These are phyloP conservation scores for Xenentodon cancila DNA, from an alignment of 2,797 vertebrate genomes.

Conservation along the genomic window DNA sequence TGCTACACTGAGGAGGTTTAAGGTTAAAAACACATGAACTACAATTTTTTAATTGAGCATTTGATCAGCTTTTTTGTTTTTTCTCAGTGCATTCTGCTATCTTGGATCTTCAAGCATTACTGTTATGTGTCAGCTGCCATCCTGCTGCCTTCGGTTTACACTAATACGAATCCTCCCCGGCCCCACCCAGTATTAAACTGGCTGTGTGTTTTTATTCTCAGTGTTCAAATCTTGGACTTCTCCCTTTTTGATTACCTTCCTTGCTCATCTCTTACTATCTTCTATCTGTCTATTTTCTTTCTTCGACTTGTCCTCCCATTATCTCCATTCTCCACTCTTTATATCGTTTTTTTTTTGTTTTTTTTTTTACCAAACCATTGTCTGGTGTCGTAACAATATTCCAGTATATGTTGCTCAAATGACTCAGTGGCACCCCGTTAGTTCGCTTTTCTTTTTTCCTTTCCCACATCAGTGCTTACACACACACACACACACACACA, in stretches of 20 bases:
- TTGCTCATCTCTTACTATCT: not conserved
- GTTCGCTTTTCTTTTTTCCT: slow-evolving; percentile 6
- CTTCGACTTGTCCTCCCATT: not conserved
- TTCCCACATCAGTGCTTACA: slow-evolving; percentile 22
- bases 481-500: too few relatives aligned
- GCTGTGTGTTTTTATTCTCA: too few relatives aligned
- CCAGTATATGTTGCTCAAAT: slow-evolving; percentile 19
- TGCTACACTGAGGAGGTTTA: not conserved
- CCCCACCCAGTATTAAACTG: slow-evolving; percentile 43
- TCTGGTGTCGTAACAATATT: slow-evolving; percentile 22
- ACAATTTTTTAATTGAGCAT: not conserved
- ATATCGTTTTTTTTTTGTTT: slow-evolving; percentile 6
- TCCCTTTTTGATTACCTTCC: not conserved
- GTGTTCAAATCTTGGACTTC: slow-evolving; percentile 19
- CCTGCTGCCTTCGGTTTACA: slow-evolving; percentile 38
- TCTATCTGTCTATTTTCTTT: not conserved
- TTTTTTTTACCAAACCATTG: slow-evolving; percentile 7
- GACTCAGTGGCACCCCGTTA: slow-evolving; percentile 23
- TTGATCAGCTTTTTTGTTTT: too few relatives aligned
- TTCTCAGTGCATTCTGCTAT: not conserved
- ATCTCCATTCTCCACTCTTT: not conserved
- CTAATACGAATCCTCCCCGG: slow-evolving; percentile 45
- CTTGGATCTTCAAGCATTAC: slow-evolving; percentile 4
- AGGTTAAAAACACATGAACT: not conserved
- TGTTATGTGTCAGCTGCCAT: slow-evolving; percentile 29